phyloP scores from a whole-genome alignment of 1,140 invertebrate genomes.

The Gryllus bimaculatus region DNA sequence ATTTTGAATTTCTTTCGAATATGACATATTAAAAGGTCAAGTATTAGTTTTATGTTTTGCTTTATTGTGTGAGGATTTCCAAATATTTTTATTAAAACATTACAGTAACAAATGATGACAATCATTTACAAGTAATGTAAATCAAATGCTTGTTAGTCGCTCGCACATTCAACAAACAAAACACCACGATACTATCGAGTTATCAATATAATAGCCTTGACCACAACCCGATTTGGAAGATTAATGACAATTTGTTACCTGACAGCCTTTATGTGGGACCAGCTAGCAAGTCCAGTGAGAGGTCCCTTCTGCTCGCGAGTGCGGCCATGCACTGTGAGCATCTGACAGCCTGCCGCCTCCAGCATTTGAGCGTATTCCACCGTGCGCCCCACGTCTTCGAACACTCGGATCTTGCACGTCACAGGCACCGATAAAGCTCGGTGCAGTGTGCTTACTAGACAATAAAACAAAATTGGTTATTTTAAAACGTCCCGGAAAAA shows the following conservation, averaged over 20 bases:
- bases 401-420: slow-evolving; percentile 92
- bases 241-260: slow-evolving; percentile 45
- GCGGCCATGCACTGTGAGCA: slow-evolving; percentile 92
- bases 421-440: slow-evolving; percentile 71
- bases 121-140: too few relatives aligned
- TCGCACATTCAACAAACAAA: too few relatives aligned
- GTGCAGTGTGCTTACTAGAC: slow-evolving; percentile 57
- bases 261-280: slow-evolving; percentile 86
- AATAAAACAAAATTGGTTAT: slow-evolving; percentile 6
- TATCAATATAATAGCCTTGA: neutral
- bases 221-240: neutral
- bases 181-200: too few relatives aligned
- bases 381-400: slow-evolving; percentile 78
- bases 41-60: too few relatives aligned
- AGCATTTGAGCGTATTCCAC: slow-evolving; percentile 89
- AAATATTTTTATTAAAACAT: too few relatives aligned
- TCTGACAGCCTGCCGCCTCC: slow-evolving; percentile 81
- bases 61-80: too few relatives aligned
- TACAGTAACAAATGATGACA: too few relatives aligned
- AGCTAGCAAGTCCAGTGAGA: slow-evolving; percentile 87
- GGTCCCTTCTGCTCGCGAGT: slow-evolving; percentile 93
- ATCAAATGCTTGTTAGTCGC: too few relatives aligned
- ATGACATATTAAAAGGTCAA: too few relatives aligned
- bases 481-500: too few relatives aligned
- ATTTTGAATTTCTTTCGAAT: too few relatives aligned